Percentiles rank a stretch among this genome's conserved stretches.
These are phyloP conservation scores for Aeoliscus strigatus DNA, from an alignment of 2,797 vertebrate species.

Conservation along the genomic window DNA sequence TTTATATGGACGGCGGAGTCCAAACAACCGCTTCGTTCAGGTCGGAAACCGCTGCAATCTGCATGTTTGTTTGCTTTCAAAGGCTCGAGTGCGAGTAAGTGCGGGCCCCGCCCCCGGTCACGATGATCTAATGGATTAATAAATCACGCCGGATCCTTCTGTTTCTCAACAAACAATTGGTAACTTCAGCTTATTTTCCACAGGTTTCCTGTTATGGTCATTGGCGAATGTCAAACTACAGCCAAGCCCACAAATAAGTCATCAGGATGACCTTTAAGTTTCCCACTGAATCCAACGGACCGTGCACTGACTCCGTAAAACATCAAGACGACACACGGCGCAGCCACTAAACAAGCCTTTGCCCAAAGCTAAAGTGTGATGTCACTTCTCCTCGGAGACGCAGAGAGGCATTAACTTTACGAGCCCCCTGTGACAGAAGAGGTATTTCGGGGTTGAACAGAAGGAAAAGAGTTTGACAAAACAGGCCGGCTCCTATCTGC, in stretches of 20 bases:
- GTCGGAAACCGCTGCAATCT: conserved; percentile 45
- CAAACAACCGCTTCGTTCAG: conserved; percentile 52
- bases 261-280: conserved; percentile 18
- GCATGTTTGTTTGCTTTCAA: conserved; percentile 53
- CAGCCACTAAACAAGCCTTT: conserved; percentile 43
- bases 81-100: too few relatives aligned
- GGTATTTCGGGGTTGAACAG: conserved; percentile 68
- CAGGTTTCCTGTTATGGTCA: conserved; percentile 8
- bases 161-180: too few relatives aligned
- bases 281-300: conserved; percentile 13
- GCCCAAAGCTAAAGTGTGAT: conserved; percentile 63
- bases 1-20: conserved; percentile 26
- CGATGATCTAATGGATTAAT: too few relatives aligned
- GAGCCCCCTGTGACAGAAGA: conserved; percentile 51
- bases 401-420: conserved; percentile 63
- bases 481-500: conserved; percentile 67
- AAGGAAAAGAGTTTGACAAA: conserved; percentile 70
- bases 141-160: too few relatives aligned
- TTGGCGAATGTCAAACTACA: conserved; percentile 13
- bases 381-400: conserved; percentile 61
- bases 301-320: conserved; percentile 36
- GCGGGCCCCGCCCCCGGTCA: too few relatives aligned
- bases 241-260: conserved; percentile 20
- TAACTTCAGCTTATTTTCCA: conserved; percentile 17
- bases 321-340: conserved; percentile 34